Evolutionary conservation across 2,113 vertebrate genomes (phyloP), one percentile per base, ranked within the genome.

Genomic region (Macroglossus sobrinus): DNA sequence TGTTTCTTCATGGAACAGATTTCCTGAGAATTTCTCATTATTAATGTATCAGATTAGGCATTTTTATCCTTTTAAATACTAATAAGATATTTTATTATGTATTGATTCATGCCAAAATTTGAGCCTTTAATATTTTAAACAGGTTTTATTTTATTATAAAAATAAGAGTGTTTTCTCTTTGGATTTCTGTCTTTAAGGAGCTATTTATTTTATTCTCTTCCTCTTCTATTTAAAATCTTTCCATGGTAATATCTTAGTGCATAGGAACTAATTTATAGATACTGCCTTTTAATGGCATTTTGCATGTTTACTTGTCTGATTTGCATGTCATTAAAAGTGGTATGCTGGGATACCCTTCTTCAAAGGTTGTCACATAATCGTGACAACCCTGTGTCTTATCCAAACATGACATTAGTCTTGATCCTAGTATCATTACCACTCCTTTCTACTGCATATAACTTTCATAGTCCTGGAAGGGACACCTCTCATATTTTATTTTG

Each of bases 41-140:
- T 74, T 88, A 69, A n/a, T 94, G 5, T 75, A 71, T 80, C 45
- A 81, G 53, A 40, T 66, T 63, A 72, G 55, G 13, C 7, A 93
- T 92, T 94, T 94, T 94, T 84, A 3, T 81, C 22, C 47, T 92
- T 95, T 76, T 85, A 93, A 91, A 33, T 95, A 59, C 45, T 92
- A 80, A 59, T 78, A 94, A 75, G 68, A 38, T 26, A 66, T 82
- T 86, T 76, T 92, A 61, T 79, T 68, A 55, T 69, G 61, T 40
- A 71, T 55, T 92, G 9, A 89, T 76, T 86, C 4, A 68, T 86
- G 35, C 8, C 15, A 85, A 74, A 89, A 93, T 96, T 92, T 96
- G 30, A 89, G 15, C 30, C 21, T 84, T 87, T 84, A 2, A 28
- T 57, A 71, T 87, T 82, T 87, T 86, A 87, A 84, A 68, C 16